These are phyloP conservation scores for Heterohyrax brucei DNA, from an alignment of 2,797 vertebrate genomes.

Conservation along the genomic window DNA sequence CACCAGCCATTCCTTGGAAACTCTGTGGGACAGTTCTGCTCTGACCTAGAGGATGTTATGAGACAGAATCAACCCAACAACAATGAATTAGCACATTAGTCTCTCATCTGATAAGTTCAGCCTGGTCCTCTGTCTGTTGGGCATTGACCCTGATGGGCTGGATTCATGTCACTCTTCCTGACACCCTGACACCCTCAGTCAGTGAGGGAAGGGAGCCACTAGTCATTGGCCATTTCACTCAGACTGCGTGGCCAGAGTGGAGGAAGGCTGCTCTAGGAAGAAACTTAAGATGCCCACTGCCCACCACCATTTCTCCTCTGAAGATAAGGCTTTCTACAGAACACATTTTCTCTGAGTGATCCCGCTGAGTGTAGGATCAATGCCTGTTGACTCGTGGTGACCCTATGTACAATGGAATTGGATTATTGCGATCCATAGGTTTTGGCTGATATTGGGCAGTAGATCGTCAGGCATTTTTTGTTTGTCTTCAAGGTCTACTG, in stretches of 20 bases:
- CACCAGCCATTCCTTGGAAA: too few species aligned
- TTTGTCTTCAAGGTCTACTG: neutral
- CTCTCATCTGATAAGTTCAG: neutral
- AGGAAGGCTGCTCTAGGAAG: neutral
- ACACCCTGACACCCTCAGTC: neutral
- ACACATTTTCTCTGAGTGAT: neutral
- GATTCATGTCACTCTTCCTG: neutral
- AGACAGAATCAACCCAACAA: too few species aligned
- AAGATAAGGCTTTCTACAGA: neutral
- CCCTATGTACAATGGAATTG: neutral
- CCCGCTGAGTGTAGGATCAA: neutral
- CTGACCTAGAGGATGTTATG: too few species aligned
- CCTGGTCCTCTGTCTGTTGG: neutral
- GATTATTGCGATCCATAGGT: neutral
- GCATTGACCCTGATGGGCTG: neutral
- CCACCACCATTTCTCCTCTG: neutral
- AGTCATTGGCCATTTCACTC: neutral
- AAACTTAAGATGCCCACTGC: rapidly evolving
- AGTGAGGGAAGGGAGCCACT: neutral
- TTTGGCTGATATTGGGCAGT: neutral
- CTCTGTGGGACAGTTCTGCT: too few species aligned
- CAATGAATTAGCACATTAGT: neutral
- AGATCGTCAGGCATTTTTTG: neutral
- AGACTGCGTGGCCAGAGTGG: neutral
- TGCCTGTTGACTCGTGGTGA: neutral